Evolutionary conservation across 2,888 invertebrate species (phyloP), one percentile per base, ranked within the genome.

Genomic region (Heliconius aoede): DNA sequence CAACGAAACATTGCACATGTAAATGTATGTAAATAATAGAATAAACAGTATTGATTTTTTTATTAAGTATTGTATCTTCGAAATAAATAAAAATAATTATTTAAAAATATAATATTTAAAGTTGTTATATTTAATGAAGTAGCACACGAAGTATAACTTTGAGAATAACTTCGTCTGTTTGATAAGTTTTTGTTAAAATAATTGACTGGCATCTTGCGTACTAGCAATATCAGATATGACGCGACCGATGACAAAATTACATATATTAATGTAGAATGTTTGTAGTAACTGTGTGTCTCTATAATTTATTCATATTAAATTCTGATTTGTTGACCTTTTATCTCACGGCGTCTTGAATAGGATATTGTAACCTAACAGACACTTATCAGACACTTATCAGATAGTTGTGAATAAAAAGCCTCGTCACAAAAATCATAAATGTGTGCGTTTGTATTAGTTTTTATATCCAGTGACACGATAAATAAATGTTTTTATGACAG

Each of bases 401-500:
- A 36, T 8, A 65, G 24, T 36, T 15, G 65, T 36, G 1, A 65
- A 9, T 24, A 24, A 36, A 4, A 1, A 8, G 24, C 32, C 4
- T n/a, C 3, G 5, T 68, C 30, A 51, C 68, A 30, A 28, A 30
- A 51, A 46, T 46, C 13, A 46, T n/a, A 51, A n/a, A 21, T 24
- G 30, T 69, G 51, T 69, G 69, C 30, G 30, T 68, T 11, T 68
- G 4, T 11, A 28, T 13, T 69, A 55, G 51, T 55, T 51, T 68
- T 55, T 55, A 30, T 32, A 69, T 30, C 30, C 55, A 69, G 51
- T 51, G 51, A 55, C n/a, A n/a, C 51, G 30, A 55, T n/a, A 55
- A 69, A 69, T 55, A 69, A 69, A 69, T 32, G 24, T n/a, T 69
- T 69, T 55, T 30, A 55, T 69, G 68, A 55, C 15, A 21, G 28